Base-by-base conservation (phyloP, 2,113 vertebrate genomes). In the Opisthocomus hoazin region DNA sequence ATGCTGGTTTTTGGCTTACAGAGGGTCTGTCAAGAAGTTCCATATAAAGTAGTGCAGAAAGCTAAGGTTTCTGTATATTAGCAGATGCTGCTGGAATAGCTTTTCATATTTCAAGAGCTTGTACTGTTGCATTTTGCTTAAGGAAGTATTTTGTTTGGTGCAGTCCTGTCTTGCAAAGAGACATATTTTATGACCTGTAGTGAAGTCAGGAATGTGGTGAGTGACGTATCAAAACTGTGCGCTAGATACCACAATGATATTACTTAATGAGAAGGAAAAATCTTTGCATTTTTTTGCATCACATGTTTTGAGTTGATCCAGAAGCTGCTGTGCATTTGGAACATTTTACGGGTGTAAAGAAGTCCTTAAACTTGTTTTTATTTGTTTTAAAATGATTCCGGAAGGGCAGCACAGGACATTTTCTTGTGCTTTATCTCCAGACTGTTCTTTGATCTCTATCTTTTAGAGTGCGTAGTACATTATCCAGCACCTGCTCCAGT, bases 41-140 rank as follows among this genome's bases (percentile, higher is more conserved):
- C 82, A 75, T 95, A 89, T 93, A 97, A 94, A 91, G 85, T 63
- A 71, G 53, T 48, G 71, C 58, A 96, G 80, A 88, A 69, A 2
- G 5, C 58, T 84, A 50, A 36, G 37, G 53, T 94, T 96, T 95
- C 81, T 74, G 53, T 75, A 41, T 24, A 5, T 89, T 32, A 93
- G 45, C 88, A 86, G 84, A 87, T 87, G 56, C 43, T 93, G 53
- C 80, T 96, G 87, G 39, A 87, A 74, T 24, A 84, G 39, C 54
- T 87, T 90, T 77, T 81, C 15, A 0, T 57, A 34, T 90, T 86
- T 84, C 36, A 63, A 74, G 56, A 64, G 46, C 54, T 56, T 43
- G 69, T 39, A 53, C 71, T 57, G 41, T 66, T 5, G 4, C 43
- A 51, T 92, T 84, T 84, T 87, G 56, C 29, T 93, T 91, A 64